Percentiles rank a stretch among this genome's conserved stretches.
These are phyloP conservation scores for Sitodiplosis mosellana DNA, from an alignment of 1,140 invertebrate species.

Conservation along the genomic window DNA sequence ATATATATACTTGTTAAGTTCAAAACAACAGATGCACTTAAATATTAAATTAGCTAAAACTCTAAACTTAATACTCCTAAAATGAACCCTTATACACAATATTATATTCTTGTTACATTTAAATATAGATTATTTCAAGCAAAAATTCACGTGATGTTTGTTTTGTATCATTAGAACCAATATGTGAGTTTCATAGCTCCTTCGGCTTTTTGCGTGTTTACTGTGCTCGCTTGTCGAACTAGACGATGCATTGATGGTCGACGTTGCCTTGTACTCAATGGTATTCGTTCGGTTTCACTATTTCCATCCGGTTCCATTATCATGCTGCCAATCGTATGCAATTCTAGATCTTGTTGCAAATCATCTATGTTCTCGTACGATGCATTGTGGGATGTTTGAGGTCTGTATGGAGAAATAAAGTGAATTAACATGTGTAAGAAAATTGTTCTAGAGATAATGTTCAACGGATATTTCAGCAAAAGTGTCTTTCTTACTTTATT, in stretches of 20 bases:
- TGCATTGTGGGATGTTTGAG: constrained; percentile 16
- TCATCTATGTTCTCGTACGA: constrained; percentile 42
- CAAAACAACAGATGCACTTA: too few relatives aligned
- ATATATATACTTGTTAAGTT: too few relatives aligned
- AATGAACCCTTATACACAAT: too few relatives aligned
- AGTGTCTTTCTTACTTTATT: constrained; percentile 28
- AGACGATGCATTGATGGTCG: constrained; percentile 40
- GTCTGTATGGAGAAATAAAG: background rate
- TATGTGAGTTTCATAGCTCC: constrained; percentile 66
- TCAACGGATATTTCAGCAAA: background rate
- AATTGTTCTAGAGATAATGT: background rate
- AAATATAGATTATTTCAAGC: too few relatives aligned
- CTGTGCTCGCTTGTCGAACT: constrained; percentile 50
- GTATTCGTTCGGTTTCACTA: constrained; percentile 21
- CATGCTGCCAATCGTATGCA: constrained; percentile 4
- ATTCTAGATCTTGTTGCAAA: constrained; percentile 25
- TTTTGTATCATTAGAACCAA: constrained; percentile 44
- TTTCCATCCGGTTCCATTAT: background rate
- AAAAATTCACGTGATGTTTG: too few relatives aligned
- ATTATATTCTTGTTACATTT: too few relatives aligned
- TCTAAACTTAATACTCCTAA: too few relatives aligned
- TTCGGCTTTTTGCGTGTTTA: constrained; percentile 59
- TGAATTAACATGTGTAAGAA: background rate
- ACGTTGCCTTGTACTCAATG: constrained; percentile 23
- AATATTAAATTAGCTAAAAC: too few relatives aligned